These are phyloP conservation scores for Drosophila burlai DNA, from an alignment of 1,140 invertebrate species.

Conservation along the genomic window DNA sequence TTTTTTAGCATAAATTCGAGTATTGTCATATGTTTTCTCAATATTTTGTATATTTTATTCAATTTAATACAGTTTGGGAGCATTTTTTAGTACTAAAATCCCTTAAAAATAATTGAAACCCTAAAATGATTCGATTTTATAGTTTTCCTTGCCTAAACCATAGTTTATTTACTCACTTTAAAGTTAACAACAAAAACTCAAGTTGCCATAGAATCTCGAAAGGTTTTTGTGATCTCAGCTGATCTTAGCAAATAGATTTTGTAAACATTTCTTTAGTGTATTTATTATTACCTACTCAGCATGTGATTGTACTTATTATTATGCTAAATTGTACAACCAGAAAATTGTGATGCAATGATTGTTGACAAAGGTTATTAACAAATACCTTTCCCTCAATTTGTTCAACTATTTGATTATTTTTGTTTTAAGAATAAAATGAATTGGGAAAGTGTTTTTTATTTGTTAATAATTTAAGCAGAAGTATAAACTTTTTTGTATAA, in stretches of 20 bases:
- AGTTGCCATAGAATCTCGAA: not conserved
- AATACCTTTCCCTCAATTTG: not conserved
- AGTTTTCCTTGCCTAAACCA: not conserved
- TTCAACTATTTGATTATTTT: not conserved
- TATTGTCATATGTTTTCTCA: no score
- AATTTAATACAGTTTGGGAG: no score
- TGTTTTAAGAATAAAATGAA: not conserved
- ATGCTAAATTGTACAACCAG: slow-evolving; percentile 2
- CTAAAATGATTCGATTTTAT: not conserved
- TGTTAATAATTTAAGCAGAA: not conserved
- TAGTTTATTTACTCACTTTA: not conserved
- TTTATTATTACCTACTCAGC: no score
- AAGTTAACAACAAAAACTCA: not conserved
- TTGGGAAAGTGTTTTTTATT: not conserved
- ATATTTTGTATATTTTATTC: no score
- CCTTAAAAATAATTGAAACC: not conserved
- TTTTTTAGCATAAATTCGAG: no score
- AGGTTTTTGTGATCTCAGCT: not conserved
- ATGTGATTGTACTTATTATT: not conserved
- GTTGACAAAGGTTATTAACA: slow-evolving; percentile 1
- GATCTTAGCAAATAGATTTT: slow-evolving; percentile 4
- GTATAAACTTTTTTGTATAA: not conserved
- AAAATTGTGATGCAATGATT: slow-evolving; percentile 2
- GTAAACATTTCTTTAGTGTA: slow-evolving; percentile 4
- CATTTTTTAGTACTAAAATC: not conserved